Conservation (phyloP, 2,888 invertebrate species). For the Calameuta filiformis region DNA sequence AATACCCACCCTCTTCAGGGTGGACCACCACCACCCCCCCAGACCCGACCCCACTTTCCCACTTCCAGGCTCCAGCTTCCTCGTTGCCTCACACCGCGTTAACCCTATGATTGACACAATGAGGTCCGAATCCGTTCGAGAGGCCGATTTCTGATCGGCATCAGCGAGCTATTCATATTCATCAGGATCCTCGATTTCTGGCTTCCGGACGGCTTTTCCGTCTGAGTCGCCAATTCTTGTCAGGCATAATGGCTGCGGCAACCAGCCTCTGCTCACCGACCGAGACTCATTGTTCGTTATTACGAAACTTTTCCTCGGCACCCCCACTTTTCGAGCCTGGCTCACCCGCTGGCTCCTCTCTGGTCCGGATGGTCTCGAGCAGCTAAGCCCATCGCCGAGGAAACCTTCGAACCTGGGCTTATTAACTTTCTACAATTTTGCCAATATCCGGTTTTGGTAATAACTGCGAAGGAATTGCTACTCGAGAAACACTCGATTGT, state of each 20-base stretch:
- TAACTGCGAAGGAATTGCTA: background rate
- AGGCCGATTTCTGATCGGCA: background rate
- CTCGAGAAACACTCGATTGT: conserved; percentile 9
- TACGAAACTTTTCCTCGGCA: conserved; percentile 47
- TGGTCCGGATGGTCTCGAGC: background rate
- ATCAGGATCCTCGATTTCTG: background rate
- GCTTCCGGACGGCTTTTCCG: background rate
- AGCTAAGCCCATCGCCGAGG: background rate
- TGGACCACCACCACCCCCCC: background rate
- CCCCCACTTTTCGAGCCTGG: background rate
- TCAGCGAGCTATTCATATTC: background rate
- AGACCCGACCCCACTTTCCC: background rate
- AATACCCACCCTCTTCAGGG: background rate
- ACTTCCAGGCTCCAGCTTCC: background rate
- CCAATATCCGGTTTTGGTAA: conserved; percentile 20
- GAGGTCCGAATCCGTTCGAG: background rate
- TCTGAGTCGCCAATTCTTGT: background rate
- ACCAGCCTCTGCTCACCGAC: background rate
- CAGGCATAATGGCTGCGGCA: background rate
- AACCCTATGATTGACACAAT: background rate
- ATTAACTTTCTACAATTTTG: conserved; percentile 26
- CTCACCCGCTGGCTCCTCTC: background rate
- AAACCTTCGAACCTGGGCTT: conserved; percentile 18
- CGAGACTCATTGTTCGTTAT: conserved; percentile 44
- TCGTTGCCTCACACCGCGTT: background rate